A percentile compares a stretch with the other conserved stretches of the same genome.
phyloP scores from a whole-genome alignment of 2,113 vertebrate genomes.

The Poeciliopsis turrubarensis region DNA sequence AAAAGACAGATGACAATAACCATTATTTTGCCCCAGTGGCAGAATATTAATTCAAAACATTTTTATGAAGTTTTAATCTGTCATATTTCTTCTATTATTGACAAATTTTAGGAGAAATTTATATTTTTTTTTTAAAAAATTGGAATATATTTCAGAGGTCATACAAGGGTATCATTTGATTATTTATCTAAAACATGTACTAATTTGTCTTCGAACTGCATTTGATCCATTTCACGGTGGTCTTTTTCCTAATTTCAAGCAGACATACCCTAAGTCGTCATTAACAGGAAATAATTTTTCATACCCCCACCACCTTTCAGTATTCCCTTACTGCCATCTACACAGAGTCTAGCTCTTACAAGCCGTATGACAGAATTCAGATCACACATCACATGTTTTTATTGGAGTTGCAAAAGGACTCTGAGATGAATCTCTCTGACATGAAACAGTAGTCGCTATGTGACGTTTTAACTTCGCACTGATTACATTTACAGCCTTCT shows the following conservation, averaged over 20 bases:
- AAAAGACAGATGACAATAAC: slow-evolving; percentile 43
- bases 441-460: slow-evolving; percentile 55
- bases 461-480: slow-evolving; percentile 56
- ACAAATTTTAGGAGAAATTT: slow-evolving; percentile 9
- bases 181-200: slow-evolving; percentile 35
- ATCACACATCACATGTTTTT: slow-evolving; percentile 51
- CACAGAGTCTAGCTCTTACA: slow-evolving; percentile 4
- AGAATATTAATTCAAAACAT: slow-evolving; percentile 65
- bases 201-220: slow-evolving; percentile 10
- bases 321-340: slow-evolving; percentile 33
- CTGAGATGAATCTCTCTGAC: slow-evolving; percentile 51
- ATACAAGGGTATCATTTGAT: slow-evolving; percentile 4
- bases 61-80: slow-evolving; percentile 20
- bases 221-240: slow-evolving; percentile 59
- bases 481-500: slow-evolving; percentile 61
- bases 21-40: slow-evolving; percentile 11
- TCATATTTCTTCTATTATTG: slow-evolving; percentile 2
- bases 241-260: slow-evolving; percentile 40
- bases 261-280: slow-evolving; percentile 18
- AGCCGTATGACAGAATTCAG: slow-evolving; percentile 27
- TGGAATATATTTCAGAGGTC: background rate
- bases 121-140: background rate
- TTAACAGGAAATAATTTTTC: slow-evolving; percentile 40
- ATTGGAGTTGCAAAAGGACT: slow-evolving; percentile 44
- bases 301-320: slow-evolving; percentile 29